Evolutionary conservation across 2,888 invertebrate genomes (phyloP).

Genomic region (Volucella zonaria): DNA sequence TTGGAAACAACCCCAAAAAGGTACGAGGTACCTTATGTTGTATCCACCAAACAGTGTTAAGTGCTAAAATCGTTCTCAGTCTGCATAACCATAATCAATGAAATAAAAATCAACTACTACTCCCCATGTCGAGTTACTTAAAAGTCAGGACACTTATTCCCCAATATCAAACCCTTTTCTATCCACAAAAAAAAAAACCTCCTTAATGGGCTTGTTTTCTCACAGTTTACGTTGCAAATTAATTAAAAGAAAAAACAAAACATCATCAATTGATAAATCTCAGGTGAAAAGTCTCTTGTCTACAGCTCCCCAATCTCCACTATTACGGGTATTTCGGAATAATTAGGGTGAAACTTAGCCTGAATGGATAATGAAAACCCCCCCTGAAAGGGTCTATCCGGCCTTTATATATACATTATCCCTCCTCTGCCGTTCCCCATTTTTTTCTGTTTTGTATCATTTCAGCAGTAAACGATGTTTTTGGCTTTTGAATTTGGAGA

Average conservation of each 20-base stretch:
- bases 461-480: constrained; percentile 17
- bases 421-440: background rate
- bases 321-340: constrained; percentile 30
- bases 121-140: no score
- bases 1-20: no score
- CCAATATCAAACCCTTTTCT: background rate
- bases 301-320: constrained; percentile 7
- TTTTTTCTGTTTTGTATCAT: background rate
- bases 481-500: constrained; percentile 28
- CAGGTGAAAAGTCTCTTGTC: constrained; percentile 1
- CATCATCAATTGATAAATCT: background rate
- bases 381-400: background rate
- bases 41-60: no score
- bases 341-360: constrained; percentile 43
- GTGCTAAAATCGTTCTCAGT: no score
- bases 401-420: background rate
- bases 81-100: no score
- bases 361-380: constrained; percentile 25
- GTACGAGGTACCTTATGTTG: no score
- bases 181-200: background rate
- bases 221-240: background rate
- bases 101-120: no score
- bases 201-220: background rate
- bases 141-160: no score
- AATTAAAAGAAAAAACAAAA: constrained; percentile 13